Evolutionary conservation across 2,888 invertebrate genomes (phyloP).

Genomic region (Liodrosophila aerea): DNA sequence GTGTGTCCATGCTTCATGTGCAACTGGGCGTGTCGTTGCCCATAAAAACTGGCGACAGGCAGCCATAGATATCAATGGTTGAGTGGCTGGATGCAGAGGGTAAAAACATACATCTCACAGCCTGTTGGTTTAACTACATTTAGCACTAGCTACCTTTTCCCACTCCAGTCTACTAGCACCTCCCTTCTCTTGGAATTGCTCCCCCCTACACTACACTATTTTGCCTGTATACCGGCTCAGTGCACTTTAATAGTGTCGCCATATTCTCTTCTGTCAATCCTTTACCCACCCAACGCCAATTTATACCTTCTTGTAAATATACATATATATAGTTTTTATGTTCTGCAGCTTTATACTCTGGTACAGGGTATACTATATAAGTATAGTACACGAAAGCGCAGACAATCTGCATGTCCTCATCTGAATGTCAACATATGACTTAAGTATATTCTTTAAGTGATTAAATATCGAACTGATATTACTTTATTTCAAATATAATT

Average conservation of each 20-base stretch:
- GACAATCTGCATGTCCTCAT: too few relatives aligned
- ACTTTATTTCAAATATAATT: too few relatives aligned
- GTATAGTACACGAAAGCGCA: too few relatives aligned
- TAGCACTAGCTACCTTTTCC: too few relatives aligned
- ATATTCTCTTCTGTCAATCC: slow-evolving; percentile 33
- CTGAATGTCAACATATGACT: too few relatives aligned
- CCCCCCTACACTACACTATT: too few relatives aligned
- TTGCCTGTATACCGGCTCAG: slow-evolving; percentile 39
- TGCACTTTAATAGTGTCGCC: slow-evolving; percentile 63
- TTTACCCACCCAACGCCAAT: slow-evolving; percentile 36
- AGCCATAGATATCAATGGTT: slow-evolving; percentile 56
- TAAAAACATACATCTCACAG: slow-evolving; percentile 25
- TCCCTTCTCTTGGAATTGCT: too few relatives aligned
- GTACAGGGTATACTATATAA: too few relatives aligned
- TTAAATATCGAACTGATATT: too few relatives aligned
- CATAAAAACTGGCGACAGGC: slow-evolving; percentile 57
- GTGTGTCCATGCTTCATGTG: slow-evolving; percentile 26
- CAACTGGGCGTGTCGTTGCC: slow-evolving; percentile 47
- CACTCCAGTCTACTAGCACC: too few relatives aligned
- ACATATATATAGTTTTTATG: slow-evolving; percentile 18
- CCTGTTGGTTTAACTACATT: slow-evolving; percentile 60
- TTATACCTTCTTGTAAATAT: slow-evolving; percentile 33
- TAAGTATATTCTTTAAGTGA: too few relatives aligned
- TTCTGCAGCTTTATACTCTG: too few relatives aligned
- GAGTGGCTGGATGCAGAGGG: not conserved